These are phyloP conservation scores for Balaenoptera acutorostrata DNA, from an alignment of 2,113 vertebrate genomes.

Conservation along the genomic window DNA sequence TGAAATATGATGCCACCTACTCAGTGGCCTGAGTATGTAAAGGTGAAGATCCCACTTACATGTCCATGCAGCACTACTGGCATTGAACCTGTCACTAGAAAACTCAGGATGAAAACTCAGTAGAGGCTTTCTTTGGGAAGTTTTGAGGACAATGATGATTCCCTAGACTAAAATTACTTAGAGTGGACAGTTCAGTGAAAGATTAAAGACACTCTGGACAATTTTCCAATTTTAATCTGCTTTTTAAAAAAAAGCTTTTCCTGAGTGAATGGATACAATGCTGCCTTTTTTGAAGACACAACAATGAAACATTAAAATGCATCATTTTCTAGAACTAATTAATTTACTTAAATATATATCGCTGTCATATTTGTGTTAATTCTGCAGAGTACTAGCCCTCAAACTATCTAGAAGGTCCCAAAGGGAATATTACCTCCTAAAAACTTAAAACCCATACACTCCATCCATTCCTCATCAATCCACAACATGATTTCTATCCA, in stretches of 20 bases:
- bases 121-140: neutral
- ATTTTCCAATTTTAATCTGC: neutral
- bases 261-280: neutral
- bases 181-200: neutral
- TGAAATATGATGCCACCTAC: neutral
- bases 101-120: neutral
- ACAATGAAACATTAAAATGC: neutral
- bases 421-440: neutral
- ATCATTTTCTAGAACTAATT: constrained; percentile 18
- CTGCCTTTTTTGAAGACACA: neutral
- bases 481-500: neutral
- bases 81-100: neutral
- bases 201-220: neutral
- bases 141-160: neutral
- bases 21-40: neutral
- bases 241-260: neutral
- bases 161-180: neutral
- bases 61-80: neutral
- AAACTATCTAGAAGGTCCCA: neutral
- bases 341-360: constrained; percentile 1
- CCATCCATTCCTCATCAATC: neutral
- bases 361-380: neutral
- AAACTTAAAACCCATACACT: neutral
- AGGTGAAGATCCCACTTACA: neutral
- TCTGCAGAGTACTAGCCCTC: neutral